Conservation (phyloP, 1,140 invertebrate genomes). For the Philopotamus ludificatus region DNA sequence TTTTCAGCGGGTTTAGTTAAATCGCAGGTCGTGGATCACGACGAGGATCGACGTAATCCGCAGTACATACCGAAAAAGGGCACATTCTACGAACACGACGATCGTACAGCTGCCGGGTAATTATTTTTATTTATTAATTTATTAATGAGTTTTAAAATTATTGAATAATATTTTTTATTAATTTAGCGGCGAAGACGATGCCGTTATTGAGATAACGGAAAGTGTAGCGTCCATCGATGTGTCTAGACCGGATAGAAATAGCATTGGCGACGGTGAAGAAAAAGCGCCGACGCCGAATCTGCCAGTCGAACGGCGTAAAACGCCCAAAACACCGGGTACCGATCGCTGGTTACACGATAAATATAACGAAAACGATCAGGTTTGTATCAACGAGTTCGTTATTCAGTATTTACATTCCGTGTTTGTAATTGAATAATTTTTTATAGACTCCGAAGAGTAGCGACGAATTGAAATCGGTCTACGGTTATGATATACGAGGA, state of each 20-base stretch:
- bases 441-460: slow-evolving; percentile 81
- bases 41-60: slow-evolving; percentile 93
- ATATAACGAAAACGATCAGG: slow-evolving; percentile 73
- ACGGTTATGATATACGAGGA: slow-evolving; percentile 93
- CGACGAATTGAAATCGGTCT: slow-evolving; percentile 82
- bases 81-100: slow-evolving; percentile 96
- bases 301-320: slow-evolving; percentile 55
- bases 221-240: slow-evolving; percentile 32
- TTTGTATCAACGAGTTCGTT: slow-evolving; percentile 29
- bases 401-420: neutral
- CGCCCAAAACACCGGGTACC: slow-evolving; percentile 50
- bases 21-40: slow-evolving; percentile 71
- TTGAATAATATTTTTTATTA: neutral
- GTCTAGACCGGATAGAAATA: slow-evolving; percentile 35
- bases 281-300: slow-evolving; percentile 44
- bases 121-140: neutral
- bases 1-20: slow-evolving; percentile 4
- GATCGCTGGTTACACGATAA: slow-evolving; percentile 88
- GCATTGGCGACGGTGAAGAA: slow-evolving; percentile 37
- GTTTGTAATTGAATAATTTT: slow-evolving; percentile 7
- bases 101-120: slow-evolving; percentile 75
- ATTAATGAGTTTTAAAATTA: neutral
- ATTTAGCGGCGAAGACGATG: slow-evolving; percentile 27
- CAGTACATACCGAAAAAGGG: slow-evolving; percentile 96
- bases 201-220: slow-evolving; percentile 42